Percentiles rank a stretch among this genome's conserved stretches.
Evolutionary conservation across 92 coral and sea anemone species (phyloP).

Genomic region (Parazoanthus swiftii): DNA sequence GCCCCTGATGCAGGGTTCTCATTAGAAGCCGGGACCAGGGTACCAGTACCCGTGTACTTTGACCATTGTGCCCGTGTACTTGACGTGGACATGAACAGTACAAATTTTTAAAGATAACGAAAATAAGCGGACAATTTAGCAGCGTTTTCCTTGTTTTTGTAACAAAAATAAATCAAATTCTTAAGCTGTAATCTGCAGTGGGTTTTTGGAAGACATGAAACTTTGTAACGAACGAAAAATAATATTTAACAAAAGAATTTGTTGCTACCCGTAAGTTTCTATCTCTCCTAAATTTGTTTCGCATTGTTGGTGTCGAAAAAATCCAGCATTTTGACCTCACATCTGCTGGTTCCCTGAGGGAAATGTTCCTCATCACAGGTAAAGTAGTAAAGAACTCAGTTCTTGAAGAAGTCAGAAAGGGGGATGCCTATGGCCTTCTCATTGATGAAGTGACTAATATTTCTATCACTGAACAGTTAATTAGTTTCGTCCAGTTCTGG

Average conservation of each 20-base stretch:
- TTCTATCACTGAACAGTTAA: conserved; percentile 45
- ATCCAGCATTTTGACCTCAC: conserved; percentile 51
- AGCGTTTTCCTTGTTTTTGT: too few species aligned
- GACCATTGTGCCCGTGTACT: too few species aligned
- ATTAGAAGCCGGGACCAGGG: too few species aligned
- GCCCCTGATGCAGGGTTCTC: too few species aligned
- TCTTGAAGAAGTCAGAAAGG: conserved; percentile 14
- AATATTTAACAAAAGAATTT: conserved; percentile 23
- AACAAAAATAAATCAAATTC: too few species aligned
- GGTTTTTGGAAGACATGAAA: too few species aligned
- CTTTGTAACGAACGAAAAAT: too few species aligned
- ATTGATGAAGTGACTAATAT: conserved; percentile 50
- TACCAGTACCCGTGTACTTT: too few species aligned
- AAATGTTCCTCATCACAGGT: conserved; percentile 40
- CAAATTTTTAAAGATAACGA: too few species aligned
- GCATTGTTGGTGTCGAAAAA: conserved; percentile 38
- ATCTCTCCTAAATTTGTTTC: conserved; percentile 40
- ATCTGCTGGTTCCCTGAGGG: conserved; percentile 41
- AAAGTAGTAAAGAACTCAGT: conserved; percentile 30
- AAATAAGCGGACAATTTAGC: too few species aligned
- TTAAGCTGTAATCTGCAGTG: too few species aligned
- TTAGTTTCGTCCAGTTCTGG: conserved; percentile 44
- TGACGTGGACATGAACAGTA: too few species aligned
- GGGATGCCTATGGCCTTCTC: conserved; percentile 40
- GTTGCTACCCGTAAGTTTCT: conserved; percentile 41